phyloP scores from a whole-genome alignment of 2,113 vertebrate genomes.

The Motacilla tschutschensis region DNA sequence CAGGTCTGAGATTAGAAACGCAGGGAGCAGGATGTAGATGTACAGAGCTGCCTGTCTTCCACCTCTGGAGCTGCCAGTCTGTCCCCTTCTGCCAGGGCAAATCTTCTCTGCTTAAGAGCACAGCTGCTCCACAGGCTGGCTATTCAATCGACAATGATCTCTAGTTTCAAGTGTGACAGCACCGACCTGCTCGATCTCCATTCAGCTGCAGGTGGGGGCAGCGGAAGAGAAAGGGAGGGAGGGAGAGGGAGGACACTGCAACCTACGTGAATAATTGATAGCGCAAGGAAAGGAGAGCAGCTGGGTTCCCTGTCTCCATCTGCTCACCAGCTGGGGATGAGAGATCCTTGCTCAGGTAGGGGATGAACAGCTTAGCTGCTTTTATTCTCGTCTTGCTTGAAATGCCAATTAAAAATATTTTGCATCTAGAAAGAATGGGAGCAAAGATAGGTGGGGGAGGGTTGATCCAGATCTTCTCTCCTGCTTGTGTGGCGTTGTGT shows the following conservation, averaged over 20 bases:
- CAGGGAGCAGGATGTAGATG: not conserved
- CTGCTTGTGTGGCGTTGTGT: not conserved
- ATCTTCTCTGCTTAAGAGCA: not conserved
- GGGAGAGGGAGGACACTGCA: constrained; percentile 75
- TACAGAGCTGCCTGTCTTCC: not conserved
- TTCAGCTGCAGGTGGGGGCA: constrained; percentile 61
- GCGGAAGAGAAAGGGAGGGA: constrained; percentile 69
- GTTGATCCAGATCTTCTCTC: not conserved
- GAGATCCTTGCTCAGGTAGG: constrained; percentile 57
- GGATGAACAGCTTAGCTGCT: constrained; percentile 28
- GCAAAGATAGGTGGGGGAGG: not conserved
- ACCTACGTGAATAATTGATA: constrained; percentile 72
- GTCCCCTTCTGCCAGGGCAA: not conserved
- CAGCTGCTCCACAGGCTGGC: not conserved
- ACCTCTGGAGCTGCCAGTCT: not conserved
- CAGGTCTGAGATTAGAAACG: not conserved
- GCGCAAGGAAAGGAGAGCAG: constrained; percentile 51
- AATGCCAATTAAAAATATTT: constrained; percentile 44
- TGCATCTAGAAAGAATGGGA: not conserved
- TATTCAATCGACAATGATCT: not conserved
- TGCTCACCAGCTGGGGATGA: constrained; percentile 53
- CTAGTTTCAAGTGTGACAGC: constrained; percentile 69
- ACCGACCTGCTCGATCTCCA: constrained; percentile 21
- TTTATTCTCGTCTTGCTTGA: constrained; percentile 7
- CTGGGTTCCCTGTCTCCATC: constrained; percentile 56